Evolutionary conservation across 2,888 invertebrate genomes (phyloP).

Genomic region (Plagodis pulveraria): DNA sequence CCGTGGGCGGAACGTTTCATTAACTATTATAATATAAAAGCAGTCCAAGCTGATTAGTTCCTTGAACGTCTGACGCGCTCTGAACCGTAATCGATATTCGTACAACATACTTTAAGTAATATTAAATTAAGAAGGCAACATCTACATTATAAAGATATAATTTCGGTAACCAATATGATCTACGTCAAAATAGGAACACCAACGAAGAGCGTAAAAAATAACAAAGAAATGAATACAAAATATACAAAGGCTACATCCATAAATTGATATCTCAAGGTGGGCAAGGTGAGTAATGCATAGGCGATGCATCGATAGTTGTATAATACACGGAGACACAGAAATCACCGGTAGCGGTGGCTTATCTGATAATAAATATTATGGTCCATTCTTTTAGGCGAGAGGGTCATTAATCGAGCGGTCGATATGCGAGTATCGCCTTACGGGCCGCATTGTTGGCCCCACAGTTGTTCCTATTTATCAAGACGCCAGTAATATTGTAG

Average conservation of each 20-base stretch:
- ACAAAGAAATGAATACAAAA: constrained; percentile 65
- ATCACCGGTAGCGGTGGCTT: constrained; percentile 80
- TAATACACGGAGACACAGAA: constrained; percentile 79
- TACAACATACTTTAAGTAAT: constrained; percentile 50
- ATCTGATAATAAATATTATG: constrained; percentile 85
- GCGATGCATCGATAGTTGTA: constrained; percentile 67
- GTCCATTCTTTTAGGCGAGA: constrained; percentile 83
- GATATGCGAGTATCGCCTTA: constrained; percentile 82
- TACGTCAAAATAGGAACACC: constrained; percentile 49
- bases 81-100: constrained; percentile 57
- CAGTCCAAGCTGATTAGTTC: constrained; percentile 76
- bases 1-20: constrained; percentile 80
- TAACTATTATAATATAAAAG: constrained; percentile 80
- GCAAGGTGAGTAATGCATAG: constrained; percentile 78
- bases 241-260: constrained; percentile 66
- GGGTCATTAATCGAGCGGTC: constrained; percentile 82
- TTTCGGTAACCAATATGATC: constrained; percentile 26
- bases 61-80: constrained; percentile 61
- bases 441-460: constrained; percentile 77
- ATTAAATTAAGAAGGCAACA: constrained; percentile 37
- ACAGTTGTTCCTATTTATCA: constrained; percentile 83
- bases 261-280: constrained; percentile 70
- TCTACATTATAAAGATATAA: constrained; percentile 34
- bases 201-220: constrained; percentile 55
- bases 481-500: constrained; percentile 79